Evolutionary conservation across 1,140 invertebrate genomes (phyloP).

Genomic region (Philotrypesis tridentata): DNA sequence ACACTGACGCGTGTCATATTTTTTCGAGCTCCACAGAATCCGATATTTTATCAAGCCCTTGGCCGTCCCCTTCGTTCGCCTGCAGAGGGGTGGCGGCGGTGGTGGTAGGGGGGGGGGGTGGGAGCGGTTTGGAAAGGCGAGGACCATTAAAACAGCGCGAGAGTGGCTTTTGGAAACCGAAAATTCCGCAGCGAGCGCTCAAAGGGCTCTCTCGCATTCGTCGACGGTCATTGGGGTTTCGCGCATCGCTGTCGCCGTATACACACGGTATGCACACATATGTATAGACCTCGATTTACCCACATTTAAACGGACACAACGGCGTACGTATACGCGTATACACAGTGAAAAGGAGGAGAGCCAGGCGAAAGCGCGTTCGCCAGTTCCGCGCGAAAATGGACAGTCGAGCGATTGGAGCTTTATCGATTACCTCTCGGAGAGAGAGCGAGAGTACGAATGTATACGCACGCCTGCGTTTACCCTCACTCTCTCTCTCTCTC

Average conservation of each 20-base stretch:
- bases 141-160: neutral
- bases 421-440: constrained; percentile 15
- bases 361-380: neutral
- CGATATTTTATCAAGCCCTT: neutral
- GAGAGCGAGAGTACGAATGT: neutral
- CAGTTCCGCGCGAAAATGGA: constrained; percentile 26
- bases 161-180: neutral
- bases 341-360: neutral
- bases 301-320: too few species aligned
- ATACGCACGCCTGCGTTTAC: neutral
- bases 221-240: neutral
- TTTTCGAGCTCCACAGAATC: neutral
- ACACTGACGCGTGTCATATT: neutral
- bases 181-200: neutral
- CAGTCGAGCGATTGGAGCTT: constrained; percentile 5
- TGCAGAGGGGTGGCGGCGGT: too few species aligned
- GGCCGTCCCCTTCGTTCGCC: neutral
- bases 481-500: too few species aligned
- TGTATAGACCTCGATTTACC: too few species aligned
- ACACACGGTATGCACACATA: neutral
- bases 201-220: neutral
- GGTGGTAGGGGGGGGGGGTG: too few species aligned
- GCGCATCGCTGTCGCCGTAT: neutral
- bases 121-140: neutral
- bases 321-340: too few species aligned